These are phyloP conservation scores for Aspidiotus rigidus DNA, from an alignment of 2,888 invertebrate species.

Conservation along the genomic window DNA sequence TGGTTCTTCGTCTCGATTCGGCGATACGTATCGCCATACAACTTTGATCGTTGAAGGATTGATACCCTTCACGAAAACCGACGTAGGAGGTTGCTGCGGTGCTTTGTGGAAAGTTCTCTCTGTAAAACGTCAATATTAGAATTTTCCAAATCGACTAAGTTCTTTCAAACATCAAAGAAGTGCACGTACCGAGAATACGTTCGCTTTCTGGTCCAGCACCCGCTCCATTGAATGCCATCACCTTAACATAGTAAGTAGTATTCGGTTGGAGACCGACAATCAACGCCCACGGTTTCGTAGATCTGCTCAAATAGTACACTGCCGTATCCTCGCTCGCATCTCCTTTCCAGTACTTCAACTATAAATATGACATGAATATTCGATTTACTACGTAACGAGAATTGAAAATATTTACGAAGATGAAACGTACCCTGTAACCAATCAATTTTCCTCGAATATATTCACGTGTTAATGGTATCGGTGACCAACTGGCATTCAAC, in stretches of 20 bases:
- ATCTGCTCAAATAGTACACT: constrained; percentile 75
- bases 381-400: not conserved
- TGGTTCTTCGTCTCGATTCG: constrained; percentile 83
- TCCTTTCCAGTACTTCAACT: constrained; percentile 85
- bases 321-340: constrained; percentile 56
- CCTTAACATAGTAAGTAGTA: constrained; percentile 85
- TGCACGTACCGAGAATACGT: constrained; percentile 55
- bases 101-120: constrained; percentile 84
- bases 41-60: constrained; percentile 81
- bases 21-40: constrained; percentile 88
- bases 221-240: constrained; percentile 92
- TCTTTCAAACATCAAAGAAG: not conserved
- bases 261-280: constrained; percentile 89
- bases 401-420: not conserved
- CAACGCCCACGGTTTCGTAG: constrained; percentile 72
- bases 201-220: constrained; percentile 95
- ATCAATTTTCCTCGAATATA: constrained; percentile 79
- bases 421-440: constrained; percentile 65
- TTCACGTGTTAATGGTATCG: constrained; percentile 74
- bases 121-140: constrained; percentile 39
- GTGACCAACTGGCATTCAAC: constrained; percentile 81
- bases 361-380: not conserved
- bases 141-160: not conserved
- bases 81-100: constrained; percentile 88
- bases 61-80: constrained; percentile 73